phyloP scores from a whole-genome alignment of 1,140 invertebrate species.

The Cardiocondyla obscurior region DNA sequence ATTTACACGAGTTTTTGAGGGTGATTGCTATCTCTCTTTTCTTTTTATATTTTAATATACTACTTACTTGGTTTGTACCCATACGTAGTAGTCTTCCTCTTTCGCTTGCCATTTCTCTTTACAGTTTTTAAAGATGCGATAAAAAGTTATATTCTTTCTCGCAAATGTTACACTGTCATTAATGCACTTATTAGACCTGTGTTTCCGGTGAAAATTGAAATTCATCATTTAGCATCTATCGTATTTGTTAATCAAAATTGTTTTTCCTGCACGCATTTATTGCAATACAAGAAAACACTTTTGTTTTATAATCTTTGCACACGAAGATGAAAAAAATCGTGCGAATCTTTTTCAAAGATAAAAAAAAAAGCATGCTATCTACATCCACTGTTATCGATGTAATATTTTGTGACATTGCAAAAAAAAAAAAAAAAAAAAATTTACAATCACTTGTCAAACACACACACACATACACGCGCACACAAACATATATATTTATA shows the following conservation, averaged over 20 bases:
- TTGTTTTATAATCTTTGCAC: slow-evolving; percentile 29
- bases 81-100: slow-evolving; percentile 64
- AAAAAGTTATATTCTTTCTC: slow-evolving; percentile 65
- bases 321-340: slow-evolving; percentile 37
- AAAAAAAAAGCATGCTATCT: slow-evolving; percentile 47
- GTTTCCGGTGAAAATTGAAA: slow-evolving; percentile 42
- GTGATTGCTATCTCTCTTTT: slow-evolving; percentile 39
- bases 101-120: slow-evolving; percentile 6
- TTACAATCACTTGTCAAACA: neutral
- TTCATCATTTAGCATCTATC: slow-evolving; percentile 1
- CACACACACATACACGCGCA: too few relatives aligned
- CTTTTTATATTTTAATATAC: slow-evolving; percentile 32
- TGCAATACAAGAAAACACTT: slow-evolving; percentile 18
- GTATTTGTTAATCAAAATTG: slow-evolving; percentile 31
- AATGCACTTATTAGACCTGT: slow-evolving; percentile 66
- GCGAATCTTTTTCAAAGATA: slow-evolving; percentile 51
- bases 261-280: slow-evolving; percentile 12
- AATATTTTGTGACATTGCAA: slow-evolving; percentile 40
- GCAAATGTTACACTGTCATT: slow-evolving; percentile 42
- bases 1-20: slow-evolving; percentile 72
- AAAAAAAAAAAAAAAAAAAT: too few relatives aligned
- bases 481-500: neutral
- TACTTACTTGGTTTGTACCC: slow-evolving; percentile 62
- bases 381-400: slow-evolving; percentile 26
- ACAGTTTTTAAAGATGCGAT: slow-evolving; percentile 47